Conservation (phyloP, 2,113 vertebrate species). For the Podarcis raffonei region DNA sequence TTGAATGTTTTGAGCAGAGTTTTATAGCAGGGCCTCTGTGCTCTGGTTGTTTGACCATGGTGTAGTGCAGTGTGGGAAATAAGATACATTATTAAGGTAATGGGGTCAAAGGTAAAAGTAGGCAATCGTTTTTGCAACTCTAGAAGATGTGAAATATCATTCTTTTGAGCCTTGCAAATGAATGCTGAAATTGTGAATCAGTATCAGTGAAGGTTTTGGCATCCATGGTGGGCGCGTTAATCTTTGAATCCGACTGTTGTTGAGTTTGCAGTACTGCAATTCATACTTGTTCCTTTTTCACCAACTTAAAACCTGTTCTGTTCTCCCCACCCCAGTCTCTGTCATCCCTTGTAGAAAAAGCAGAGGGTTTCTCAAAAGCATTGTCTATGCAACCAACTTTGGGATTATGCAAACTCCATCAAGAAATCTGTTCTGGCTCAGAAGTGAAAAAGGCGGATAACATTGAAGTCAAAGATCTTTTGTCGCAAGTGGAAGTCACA, state of each 20-base stretch:
- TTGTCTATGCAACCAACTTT: conserved; percentile 77
- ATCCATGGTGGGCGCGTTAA: neutral
- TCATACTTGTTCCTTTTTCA: neutral
- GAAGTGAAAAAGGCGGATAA: conserved; percentile 37
- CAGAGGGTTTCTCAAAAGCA: conserved; percentile 83
- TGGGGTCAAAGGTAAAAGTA: neutral
- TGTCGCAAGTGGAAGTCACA: conserved; percentile 66
- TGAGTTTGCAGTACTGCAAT: neutral
- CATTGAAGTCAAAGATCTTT: conserved; percentile 12
- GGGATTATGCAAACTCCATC: conserved; percentile 77
- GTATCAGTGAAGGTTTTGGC: neutral
- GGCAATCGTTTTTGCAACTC: neutral
- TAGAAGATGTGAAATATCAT: neutral
- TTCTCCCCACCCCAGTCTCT: conserved; percentile 75
- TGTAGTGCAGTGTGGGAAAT: neutral
- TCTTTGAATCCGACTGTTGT: neutral
- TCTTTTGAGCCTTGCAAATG: neutral
- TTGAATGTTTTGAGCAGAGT: neutral
- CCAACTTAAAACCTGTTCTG: conserved; percentile 27
- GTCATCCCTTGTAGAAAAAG: conserved; percentile 80
- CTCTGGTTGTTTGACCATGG: neutral
- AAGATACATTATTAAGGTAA: neutral
- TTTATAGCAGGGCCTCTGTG: neutral
- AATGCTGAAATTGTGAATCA: neutral
- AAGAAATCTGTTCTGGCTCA: conserved; percentile 71